phyloP scores from a whole-genome alignment of 2,888 invertebrate species.

The Diarsia brunnea region DNA sequence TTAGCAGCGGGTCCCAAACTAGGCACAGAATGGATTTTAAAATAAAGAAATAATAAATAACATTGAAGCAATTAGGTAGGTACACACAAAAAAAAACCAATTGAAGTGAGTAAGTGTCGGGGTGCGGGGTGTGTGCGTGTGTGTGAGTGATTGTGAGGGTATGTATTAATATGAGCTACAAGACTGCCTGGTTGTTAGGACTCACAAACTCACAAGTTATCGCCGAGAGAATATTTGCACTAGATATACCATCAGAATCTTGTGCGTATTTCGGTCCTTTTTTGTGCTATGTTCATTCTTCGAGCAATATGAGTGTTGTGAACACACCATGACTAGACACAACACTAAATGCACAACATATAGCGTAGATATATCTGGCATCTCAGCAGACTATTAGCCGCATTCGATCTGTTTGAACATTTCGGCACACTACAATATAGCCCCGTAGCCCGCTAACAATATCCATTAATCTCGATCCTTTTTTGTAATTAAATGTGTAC shows the following conservation, averaged over 20 bases:
- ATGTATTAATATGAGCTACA: no score
- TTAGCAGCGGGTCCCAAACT: no score
- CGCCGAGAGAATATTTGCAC: not conserved
- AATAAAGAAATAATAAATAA: no score
- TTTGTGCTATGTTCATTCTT: not conserved
- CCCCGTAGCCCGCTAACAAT: constrained; percentile 43
- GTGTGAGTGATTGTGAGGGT: no score
- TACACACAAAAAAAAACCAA: no score
- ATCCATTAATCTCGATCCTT: constrained; percentile 56
- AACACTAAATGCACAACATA: not conserved
- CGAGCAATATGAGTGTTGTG: constrained; percentile 31
- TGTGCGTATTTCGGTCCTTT: constrained; percentile 2
- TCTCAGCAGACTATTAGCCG: constrained; percentile 22
- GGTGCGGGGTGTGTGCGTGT: no score
- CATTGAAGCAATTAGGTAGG: no score
- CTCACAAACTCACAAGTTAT: constrained; percentile 1
- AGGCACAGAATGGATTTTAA: no score
- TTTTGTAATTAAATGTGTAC: constrained; percentile 45
- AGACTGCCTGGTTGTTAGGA: constrained; percentile 4
- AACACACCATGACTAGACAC: constrained; percentile 13
- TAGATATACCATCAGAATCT: not conserved
- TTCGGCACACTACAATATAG: constrained; percentile 35
- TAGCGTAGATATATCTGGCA: not conserved
- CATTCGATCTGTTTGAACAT: constrained; percentile 29
- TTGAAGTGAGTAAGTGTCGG: no score